Conservation (phyloP, 2,113 vertebrate species). For the Oncorhynchus clarkii region DNA sequence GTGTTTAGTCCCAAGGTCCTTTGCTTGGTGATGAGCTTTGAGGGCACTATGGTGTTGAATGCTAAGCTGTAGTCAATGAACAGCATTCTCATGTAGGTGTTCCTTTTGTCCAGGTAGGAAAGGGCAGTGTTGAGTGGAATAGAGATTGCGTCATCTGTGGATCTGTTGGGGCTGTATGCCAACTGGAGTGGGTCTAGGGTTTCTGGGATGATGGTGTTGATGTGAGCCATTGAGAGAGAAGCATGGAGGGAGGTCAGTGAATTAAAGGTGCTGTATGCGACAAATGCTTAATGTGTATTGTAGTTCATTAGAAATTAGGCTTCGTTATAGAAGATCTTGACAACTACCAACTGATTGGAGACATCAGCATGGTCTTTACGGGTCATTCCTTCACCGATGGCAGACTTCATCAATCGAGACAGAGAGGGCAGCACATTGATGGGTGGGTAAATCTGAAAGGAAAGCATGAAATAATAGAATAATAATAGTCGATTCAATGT, state of each 20-base stretch:
- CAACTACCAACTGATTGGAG: slow-evolving; percentile 83
- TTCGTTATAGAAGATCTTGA: background rate
- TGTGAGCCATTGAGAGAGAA: background rate
- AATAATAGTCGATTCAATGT: too few species aligned
- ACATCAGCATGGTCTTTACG: slow-evolving; percentile 80
- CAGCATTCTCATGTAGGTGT: too few species aligned
- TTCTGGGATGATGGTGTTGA: too few species aligned
- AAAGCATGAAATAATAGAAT: background rate
- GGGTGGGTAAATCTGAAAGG: slow-evolving; percentile 81
- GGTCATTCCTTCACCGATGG: slow-evolving; percentile 76
- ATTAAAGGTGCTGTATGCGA: background rate
- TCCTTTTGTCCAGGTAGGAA: too few species aligned
- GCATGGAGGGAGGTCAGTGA: background rate
- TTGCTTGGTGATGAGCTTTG: too few species aligned
- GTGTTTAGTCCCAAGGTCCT: too few species aligned
- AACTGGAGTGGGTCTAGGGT: too few species aligned
- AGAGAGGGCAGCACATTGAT: slow-evolving; percentile 83
- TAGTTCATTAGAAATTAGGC: background rate
- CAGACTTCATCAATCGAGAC: slow-evolving; percentile 80
- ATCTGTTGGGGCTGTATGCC: too few species aligned
- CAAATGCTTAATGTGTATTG: background rate
- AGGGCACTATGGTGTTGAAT: too few species aligned
- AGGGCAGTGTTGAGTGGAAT: too few species aligned
- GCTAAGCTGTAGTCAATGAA: too few species aligned
- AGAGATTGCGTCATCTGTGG: too few species aligned